A percentile compares a stretch with the other conserved stretches of the same genome.
Evolutionary conservation across 2,888 invertebrate species (phyloP).

Genomic region (Cyclophora punctaria): DNA sequence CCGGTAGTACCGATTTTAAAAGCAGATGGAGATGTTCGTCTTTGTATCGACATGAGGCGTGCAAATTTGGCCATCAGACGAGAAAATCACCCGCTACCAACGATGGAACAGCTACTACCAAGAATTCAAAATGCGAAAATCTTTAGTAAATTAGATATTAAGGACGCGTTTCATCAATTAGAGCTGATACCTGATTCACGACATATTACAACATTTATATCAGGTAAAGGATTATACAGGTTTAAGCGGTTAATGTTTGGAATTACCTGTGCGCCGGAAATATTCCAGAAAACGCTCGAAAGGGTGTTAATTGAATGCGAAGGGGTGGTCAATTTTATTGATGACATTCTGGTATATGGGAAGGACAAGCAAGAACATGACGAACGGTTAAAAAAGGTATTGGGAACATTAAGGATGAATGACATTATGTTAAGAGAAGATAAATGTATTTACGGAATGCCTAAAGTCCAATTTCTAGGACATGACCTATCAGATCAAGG

Average conservation of each 20-base stretch:
- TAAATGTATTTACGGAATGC: too few species aligned
- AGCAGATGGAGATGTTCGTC: slow-evolving; percentile 16
- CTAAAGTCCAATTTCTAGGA: too few species aligned
- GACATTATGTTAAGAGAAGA: too few species aligned
- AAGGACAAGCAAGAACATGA: neutral
- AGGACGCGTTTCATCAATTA: slow-evolving; percentile 8
- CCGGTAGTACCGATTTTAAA: slow-evolving; percentile 23
- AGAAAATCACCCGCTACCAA: slow-evolving; percentile 26
- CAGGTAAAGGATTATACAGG: neutral
- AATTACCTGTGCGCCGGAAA: slow-evolving; percentile 6
- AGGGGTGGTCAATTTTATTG: neutral
- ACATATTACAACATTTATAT: slow-evolving; percentile 3
- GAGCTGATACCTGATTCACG: slow-evolving; percentile 4
- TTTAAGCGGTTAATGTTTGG: slow-evolving; percentile 11
- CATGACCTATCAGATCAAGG: too few species aligned
- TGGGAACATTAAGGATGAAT: too few species aligned
- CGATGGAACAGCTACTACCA: slow-evolving; percentile 21
- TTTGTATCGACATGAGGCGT: slow-evolving; percentile 29
- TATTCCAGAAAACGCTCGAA: too few species aligned
- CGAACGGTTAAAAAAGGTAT: too few species aligned
- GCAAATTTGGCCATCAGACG: slow-evolving; percentile 21
- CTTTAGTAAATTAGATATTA: slow-evolving; percentile 10
- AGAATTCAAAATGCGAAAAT: slow-evolving; percentile 4
- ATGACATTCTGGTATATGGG: neutral
- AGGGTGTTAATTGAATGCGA: too few species aligned